Conservation (phyloP, 2,888 invertebrate species). For the Quadroppia sp. region DNA sequence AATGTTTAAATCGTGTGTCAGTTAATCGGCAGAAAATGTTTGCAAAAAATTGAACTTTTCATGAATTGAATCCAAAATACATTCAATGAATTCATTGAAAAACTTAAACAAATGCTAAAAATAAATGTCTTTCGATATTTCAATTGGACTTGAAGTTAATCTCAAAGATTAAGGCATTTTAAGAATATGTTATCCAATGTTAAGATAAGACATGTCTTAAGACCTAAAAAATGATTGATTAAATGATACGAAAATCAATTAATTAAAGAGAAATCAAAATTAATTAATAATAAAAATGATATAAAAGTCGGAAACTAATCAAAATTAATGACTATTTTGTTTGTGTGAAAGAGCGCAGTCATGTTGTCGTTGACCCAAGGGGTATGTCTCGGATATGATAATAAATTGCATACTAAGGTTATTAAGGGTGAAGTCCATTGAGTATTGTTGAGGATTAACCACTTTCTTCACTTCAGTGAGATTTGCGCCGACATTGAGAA, state of each 20-base stretch:
- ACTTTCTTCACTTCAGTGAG: conserved; percentile 63
- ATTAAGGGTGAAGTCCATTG: conserved; percentile 60
- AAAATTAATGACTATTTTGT: not conserved
- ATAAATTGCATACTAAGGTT: conserved; percentile 61
- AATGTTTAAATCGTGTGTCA: conserved; percentile 5
- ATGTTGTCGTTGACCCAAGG: not conserved
- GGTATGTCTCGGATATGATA: not conserved
- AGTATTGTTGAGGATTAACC: conserved; percentile 51
- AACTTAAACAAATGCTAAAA: too few species aligned
- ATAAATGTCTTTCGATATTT: not conserved
- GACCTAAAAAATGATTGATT: not conserved
- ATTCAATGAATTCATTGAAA: too few species aligned
- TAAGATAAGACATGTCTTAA: not conserved
- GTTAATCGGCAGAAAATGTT: not conserved
- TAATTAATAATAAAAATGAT: not conserved
- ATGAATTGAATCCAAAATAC: too few species aligned
- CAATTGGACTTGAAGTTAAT: not conserved
- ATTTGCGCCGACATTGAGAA: conserved; percentile 61
- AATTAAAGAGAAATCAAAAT: not conserved
- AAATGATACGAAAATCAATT: not conserved
- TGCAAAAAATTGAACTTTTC: not conserved
- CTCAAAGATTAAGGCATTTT: not conserved
- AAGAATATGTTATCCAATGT: too few species aligned
- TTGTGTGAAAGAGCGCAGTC: not conserved
- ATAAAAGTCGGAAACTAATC: not conserved